Percentiles rank a stretch among this genome's conserved stretches.
phyloP scores from a whole-genome alignment of 2,113 vertebrate species.

The Diphyllodes magnificus region DNA sequence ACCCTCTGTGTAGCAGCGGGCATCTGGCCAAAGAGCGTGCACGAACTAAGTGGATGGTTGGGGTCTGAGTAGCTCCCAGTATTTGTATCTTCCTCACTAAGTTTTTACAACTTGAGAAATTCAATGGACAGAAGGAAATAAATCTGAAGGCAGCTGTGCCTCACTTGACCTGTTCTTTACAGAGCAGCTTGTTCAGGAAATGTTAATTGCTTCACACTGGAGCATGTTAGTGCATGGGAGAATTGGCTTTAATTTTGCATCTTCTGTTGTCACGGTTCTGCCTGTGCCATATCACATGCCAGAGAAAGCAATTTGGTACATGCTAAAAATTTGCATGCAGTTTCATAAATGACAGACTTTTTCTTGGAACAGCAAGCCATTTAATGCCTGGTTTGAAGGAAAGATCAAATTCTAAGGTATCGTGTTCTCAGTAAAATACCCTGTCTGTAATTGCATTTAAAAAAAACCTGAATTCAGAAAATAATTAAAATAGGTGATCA shows the following conservation, averaged over 20 bases:
- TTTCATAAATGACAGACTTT: not conserved
- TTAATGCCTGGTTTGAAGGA: not conserved
- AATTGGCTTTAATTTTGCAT: not conserved
- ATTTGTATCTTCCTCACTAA: not conserved
- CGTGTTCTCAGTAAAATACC: not conserved
- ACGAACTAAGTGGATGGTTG: fast-evolving
- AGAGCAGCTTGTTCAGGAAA: not conserved
- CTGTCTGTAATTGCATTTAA: not conserved
- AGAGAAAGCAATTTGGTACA: not conserved
- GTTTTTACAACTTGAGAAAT: not conserved
- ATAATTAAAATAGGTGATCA: not conserved
- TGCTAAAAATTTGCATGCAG: not conserved
- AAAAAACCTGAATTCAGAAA: not conserved
- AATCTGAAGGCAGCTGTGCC: not conserved
- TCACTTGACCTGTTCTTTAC: not conserved
- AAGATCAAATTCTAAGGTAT: not conserved
- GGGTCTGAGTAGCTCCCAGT: not conserved
- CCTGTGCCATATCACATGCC: not conserved
- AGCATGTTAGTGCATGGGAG: not conserved
- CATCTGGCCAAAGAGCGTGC: not conserved
- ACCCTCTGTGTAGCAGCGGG: not conserved
- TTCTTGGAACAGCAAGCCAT: not conserved
- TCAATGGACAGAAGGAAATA: not conserved
- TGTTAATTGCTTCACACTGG: not conserved
- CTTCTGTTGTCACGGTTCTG: not conserved